phyloP scores from a whole-genome alignment of 2,888 invertebrate species.

The Agrotis exclamationis region DNA sequence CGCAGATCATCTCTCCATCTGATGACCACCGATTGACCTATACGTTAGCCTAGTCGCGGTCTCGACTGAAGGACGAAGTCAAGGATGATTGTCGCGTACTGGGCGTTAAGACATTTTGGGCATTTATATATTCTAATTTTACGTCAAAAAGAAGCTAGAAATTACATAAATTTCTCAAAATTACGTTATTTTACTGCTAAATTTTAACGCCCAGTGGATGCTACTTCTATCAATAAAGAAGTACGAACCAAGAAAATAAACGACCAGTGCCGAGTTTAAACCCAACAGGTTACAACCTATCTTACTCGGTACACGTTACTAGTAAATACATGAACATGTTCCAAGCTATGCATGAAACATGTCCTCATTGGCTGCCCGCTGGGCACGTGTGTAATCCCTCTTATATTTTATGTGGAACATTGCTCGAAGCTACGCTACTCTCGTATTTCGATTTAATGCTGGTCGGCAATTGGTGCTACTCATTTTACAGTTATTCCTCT shows the following conservation, averaged over 20 bases:
- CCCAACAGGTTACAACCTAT: conserved; percentile 42
- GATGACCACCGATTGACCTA: too few species aligned
- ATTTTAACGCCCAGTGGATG: background rate
- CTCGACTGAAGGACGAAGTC: too few species aligned
- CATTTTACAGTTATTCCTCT: conserved; percentile 25
- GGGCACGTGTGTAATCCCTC: conserved; percentile 53
- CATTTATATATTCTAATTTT: too few species aligned
- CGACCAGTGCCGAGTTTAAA: conserved; percentile 12
- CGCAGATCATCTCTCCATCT: too few species aligned
- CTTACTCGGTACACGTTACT: conserved; percentile 25
- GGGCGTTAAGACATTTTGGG: too few species aligned
- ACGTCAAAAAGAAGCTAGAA: background rate
- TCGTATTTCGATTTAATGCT: conserved; percentile 43
- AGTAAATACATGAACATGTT: conserved; percentile 40
- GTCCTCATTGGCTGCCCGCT: conserved; percentile 45
- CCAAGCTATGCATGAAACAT: conserved; percentile 60
- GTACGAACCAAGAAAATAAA: conserved; percentile 28
- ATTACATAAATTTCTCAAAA: too few species aligned
- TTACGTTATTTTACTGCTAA: background rate
- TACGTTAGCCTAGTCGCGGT: too few species aligned
- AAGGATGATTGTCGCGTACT: too few species aligned
- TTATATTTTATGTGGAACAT: conserved; percentile 49
- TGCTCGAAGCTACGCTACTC: conserved; percentile 22
- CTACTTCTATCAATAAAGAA: conserved; percentile 18
- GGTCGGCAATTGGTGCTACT: conserved; percentile 38